These are phyloP conservation scores for Heteractis magnifica DNA, from an alignment of 92 coral and sea anemone species.

Conservation along the genomic window DNA sequence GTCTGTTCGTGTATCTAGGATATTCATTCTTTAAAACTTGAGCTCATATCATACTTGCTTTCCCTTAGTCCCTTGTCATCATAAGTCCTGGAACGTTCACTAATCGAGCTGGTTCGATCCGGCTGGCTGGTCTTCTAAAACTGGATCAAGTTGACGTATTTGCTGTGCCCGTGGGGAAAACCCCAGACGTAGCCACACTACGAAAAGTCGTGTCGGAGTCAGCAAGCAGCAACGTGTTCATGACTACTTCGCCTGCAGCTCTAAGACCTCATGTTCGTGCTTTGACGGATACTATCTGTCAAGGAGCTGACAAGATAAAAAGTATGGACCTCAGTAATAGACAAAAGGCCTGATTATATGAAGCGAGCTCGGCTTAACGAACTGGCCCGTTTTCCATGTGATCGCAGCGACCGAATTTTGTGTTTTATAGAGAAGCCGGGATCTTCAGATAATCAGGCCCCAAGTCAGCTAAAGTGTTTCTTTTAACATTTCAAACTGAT, in stretches of 20 bases:
- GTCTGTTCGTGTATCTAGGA: too few relatives aligned
- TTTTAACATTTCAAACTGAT: too few relatives aligned
- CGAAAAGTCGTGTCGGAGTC: conserved; percentile 51
- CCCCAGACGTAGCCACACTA: conserved; percentile 51
- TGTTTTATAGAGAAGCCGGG: too few relatives aligned
- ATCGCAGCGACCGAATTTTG: too few relatives aligned
- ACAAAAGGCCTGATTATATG: too few relatives aligned
- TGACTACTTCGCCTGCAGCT: conserved; percentile 61
- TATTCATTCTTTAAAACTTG: too few relatives aligned
- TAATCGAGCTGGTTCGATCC: conserved; percentile 34
- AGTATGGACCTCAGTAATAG: neutral
- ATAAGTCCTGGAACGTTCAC: conserved; percentile 47
- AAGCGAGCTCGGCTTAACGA: too few relatives aligned
- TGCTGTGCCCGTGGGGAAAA: conserved; percentile 49
- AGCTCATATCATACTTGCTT: too few relatives aligned
- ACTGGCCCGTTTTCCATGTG: too few relatives aligned
- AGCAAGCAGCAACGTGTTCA: conserved; percentile 53
- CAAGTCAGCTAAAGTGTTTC: too few relatives aligned
- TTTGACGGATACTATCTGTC: conserved; percentile 44
- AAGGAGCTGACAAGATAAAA: conserved; percentile 48
- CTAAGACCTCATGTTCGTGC: conserved; percentile 54
- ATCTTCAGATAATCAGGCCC: too few relatives aligned
- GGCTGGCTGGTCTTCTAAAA: conserved; percentile 44
- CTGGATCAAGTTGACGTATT: conserved; percentile 56
- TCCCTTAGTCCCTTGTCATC: conserved; percentile 50